A percentile compares a stretch with the other conserved stretches of the same genome.
Evolutionary conservation across 2,888 invertebrate species (phyloP).

Genomic region (Stenichneumon culpator): DNA sequence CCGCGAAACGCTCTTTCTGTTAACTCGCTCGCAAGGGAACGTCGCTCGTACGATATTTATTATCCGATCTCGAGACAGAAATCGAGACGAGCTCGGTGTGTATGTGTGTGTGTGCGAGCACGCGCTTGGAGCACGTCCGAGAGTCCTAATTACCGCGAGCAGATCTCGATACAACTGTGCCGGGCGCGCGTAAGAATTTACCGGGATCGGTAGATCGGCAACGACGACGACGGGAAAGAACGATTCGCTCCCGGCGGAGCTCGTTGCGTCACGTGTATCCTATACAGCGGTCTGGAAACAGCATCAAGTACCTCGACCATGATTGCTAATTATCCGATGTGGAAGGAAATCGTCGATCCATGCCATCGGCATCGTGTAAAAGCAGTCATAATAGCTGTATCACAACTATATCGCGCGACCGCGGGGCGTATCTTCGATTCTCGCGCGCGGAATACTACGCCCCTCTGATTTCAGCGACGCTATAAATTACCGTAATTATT

Average conservation of each 20-base stretch:
- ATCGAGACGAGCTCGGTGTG: not conserved
- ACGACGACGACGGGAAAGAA: constrained; percentile 6
- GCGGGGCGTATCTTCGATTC: not conserved
- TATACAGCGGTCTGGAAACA: not conserved
- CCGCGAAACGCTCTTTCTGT: not conserved
- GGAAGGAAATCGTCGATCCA: not conserved
- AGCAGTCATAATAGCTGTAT: constrained; percentile 8
- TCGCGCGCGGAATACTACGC: too few species aligned
- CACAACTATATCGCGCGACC: not conserved
- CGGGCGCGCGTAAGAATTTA: constrained; percentile 24
- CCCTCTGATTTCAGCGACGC: too few species aligned
- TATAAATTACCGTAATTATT: too few species aligned
- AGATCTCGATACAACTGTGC: not conserved
- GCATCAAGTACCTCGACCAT: constrained; percentile 6
- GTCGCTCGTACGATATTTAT: constrained; percentile 30
- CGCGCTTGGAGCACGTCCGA: constrained; percentile 20
- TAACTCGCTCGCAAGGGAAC: constrained; percentile 15
- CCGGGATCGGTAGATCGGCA: constrained; percentile 4
- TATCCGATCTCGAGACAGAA: constrained; percentile 22
- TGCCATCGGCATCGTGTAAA: constrained; percentile 1
- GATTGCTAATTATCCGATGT: constrained; percentile 10
- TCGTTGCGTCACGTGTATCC: constrained; percentile 11
- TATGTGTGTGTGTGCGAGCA: not conserved
- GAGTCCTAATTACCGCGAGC: constrained; percentile 30
- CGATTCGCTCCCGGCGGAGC: constrained; percentile 2